Base-by-base conservation (phyloP, 2,888 invertebrate genomes). In the Phaedon cochleariae region DNA sequence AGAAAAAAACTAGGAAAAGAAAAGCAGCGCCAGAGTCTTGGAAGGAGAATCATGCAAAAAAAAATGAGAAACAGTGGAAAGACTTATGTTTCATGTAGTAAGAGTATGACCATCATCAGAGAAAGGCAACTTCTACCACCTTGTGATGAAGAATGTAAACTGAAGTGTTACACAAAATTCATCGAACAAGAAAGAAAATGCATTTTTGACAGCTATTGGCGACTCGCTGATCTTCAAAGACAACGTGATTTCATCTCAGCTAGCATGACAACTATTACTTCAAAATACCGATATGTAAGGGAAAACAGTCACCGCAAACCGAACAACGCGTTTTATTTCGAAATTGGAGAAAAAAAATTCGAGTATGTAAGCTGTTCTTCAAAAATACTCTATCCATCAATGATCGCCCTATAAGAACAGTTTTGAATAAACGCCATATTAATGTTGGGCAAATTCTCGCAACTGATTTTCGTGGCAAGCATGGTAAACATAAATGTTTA, bases 131-230 rank as follows among this genome's bases (percentile, higher is more conserved):
- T 59, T 21, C 21, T 59, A 21, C 59, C 54, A 1, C 63, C 64
- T 10, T 64, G 64, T 34, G 52, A 22, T 20, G 53, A 67, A 18
- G 61, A 58, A 52, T 65, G 65, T 20, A 26, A 48, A 15, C 29
- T 67, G 22, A 67, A 67, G 49, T 64, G 64, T 60, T 52, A 10
- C n/a, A 59, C 51, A 31, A 64, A 58, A 53, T 51, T 67, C 15
- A 31, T 48, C n/a, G 61, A 64, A 61, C 46, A 64, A 53, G 22
- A 15, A n/a, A 46, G 64, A 49, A 52, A 64, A 59, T 31, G 4
- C 22, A 64, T 64, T 20, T 67, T 67, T 58, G 46, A 62, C 15
- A 55, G 62, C 52, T 67, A 67, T 26, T 67, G 67, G 61, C 26
- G 34, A 12, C 46, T 67, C 9, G 49, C 15, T 31, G 53, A 64